phyloP scores from a whole-genome alignment of 2,888 invertebrate genomes.

The Caenorhabditis macrosperma region DNA sequence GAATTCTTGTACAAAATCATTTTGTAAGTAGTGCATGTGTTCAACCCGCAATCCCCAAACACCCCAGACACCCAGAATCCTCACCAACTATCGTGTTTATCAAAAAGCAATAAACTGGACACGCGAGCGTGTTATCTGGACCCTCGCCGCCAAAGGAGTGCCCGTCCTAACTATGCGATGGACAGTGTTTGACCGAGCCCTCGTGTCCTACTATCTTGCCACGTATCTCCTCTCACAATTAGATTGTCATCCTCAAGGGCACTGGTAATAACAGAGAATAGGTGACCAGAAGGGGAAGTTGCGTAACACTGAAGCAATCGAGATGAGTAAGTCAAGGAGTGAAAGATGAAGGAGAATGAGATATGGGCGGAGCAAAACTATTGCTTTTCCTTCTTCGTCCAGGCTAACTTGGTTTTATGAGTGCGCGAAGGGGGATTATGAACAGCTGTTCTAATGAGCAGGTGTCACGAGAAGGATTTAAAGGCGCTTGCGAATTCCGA shows the following conservation, averaged over 20 bases:
- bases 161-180: neutral
- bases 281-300: conserved; percentile 17
- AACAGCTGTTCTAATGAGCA: too few species aligned
- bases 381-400: too few species aligned
- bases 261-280: conserved; percentile 9
- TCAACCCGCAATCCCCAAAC: too few species aligned
- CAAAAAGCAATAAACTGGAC: neutral
- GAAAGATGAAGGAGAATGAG: neutral
- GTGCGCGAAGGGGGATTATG: too few species aligned
- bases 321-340: neutral
- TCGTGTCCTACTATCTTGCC: conserved; percentile 6
- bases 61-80: too few species aligned
- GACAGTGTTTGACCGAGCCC: conserved; percentile 9
- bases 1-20: too few species aligned
- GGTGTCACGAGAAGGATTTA: too few species aligned
- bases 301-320: conserved; percentile 2
- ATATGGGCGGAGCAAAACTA: too few species aligned
- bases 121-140: neutral
- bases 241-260: conserved; percentile 40
- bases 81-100: neutral
- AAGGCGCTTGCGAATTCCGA: too few species aligned
- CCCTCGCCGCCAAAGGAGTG: conserved; percentile 15
- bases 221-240: neutral
- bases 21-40: too few species aligned
- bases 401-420: too few species aligned